Base-by-base conservation (phyloP, 2,888 invertebrate genomes). In the Scaptodrosophila latifasciaeformis region DNA sequence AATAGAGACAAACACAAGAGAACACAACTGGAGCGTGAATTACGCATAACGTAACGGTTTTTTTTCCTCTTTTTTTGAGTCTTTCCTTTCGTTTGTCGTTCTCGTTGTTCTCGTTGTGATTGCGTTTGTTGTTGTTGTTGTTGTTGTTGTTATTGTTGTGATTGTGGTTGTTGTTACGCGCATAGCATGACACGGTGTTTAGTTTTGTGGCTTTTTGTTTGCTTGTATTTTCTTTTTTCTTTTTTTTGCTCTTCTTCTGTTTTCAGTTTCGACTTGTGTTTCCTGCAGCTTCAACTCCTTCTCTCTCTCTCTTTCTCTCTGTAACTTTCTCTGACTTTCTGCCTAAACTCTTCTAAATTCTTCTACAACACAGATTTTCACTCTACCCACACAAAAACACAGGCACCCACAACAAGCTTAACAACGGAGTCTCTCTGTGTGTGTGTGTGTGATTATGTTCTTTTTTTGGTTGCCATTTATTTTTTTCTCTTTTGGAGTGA, bases 31-130 rank as follows among this genome's bases (percentile, higher is more conserved):
- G 81, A 74, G 72, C 72, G 81, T 74, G 62, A 74, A 80, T 80
- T 80, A 74, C 72, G 70, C 78, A 74, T 80, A 77, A n/a, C 81
- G 78, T 77, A 77, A 74, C 75, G 70, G 31, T 31, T 72, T 69
- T 49, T 53, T 44, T 57, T 56, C 59, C 40, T n/a, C n/a, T n/a
- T n/a, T n/a, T n/a, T n/a, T n/a, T n/a, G n/a, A 51, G 59, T 64
- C 55, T 65, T 56, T 17, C 6, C 49, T 53, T 56, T 67, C 21
- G 43, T 55, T 51, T 49, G 44, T 54, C 24, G 24, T 52, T 48
- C 15, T 47, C 13, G 45, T 42, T 43, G 45, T 54, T 37, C 49
- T 49, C 42, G 43, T 64, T 44, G 24, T 52, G 30, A 37, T 3
- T 34, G 15, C 48, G 24, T 21, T 12, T 34, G 43, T 48, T 15